These are phyloP conservation scores for Prolemur simus DNA, from an alignment of 2,113 vertebrate species.

Conservation along the genomic window DNA sequence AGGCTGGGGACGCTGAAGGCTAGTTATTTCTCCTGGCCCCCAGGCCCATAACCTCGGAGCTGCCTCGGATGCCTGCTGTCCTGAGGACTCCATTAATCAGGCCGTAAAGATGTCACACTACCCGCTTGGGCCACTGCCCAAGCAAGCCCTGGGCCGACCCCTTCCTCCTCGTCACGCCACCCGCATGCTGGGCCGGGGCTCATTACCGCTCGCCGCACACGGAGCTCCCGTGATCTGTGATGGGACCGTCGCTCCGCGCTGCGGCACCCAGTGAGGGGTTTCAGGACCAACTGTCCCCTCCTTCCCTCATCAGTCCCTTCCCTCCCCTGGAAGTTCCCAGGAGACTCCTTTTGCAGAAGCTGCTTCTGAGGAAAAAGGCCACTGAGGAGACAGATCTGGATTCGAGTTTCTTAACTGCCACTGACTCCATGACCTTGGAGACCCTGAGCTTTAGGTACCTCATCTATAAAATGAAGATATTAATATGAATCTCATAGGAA, in stretches of 20 bases:
- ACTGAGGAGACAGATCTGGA: background rate
- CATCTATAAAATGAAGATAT: background rate
- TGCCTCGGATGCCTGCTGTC: slow-evolving; percentile 5
- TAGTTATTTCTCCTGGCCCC: slow-evolving; percentile 55
- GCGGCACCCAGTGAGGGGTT: background rate
- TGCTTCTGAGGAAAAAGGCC: background rate
- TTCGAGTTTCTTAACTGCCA: background rate
- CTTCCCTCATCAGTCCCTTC: background rate
- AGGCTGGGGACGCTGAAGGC: background rate
- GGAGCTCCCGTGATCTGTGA: background rate
- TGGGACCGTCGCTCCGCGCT: background rate
- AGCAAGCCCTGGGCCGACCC: slow-evolving; percentile 8
- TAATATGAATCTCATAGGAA: background rate
- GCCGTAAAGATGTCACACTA: slow-evolving; percentile 42
- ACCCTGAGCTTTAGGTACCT: background rate
- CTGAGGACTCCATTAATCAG: slow-evolving; percentile 54
- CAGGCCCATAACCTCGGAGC: background rate
- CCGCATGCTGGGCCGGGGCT: background rate
- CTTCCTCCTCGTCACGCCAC: background rate
- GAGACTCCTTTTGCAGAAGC: background rate
- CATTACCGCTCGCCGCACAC: background rate
- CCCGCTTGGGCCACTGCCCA: slow-evolving; percentile 43
- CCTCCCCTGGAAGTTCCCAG: background rate
- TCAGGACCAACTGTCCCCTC: background rate
- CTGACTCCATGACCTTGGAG: background rate